Percentiles rank a stretch among this genome's conserved stretches.
phyloP scores from a whole-genome alignment of 2,113 vertebrate species.

The Numida meleagris region DNA sequence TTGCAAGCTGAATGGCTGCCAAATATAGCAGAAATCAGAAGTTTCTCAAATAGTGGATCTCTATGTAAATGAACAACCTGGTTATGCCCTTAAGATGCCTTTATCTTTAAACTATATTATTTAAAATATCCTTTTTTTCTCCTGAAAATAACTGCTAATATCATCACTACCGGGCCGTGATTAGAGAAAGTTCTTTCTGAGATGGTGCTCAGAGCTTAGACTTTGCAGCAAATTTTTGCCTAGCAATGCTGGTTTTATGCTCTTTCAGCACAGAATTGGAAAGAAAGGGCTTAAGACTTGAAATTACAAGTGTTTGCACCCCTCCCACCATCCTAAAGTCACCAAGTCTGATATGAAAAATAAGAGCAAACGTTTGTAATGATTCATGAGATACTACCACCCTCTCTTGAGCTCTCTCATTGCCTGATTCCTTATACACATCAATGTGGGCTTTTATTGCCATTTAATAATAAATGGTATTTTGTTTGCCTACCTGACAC shows the following conservation, averaged over 20 bases:
- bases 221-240: background rate
- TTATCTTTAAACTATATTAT: slow-evolving; percentile 21
- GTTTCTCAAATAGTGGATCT: background rate
- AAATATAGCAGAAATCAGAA: slow-evolving; percentile 32
- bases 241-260: background rate
- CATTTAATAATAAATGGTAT: slow-evolving; percentile 59
- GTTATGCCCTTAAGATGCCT: background rate
- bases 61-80: background rate
- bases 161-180: background rate
- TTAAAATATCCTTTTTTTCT: background rate
- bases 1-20: slow-evolving; percentile 17
- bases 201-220: background rate
- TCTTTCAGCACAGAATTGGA: background rate
- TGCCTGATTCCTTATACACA: slow-evolving; percentile 19
- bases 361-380: slow-evolving; percentile 41
- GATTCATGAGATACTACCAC: slow-evolving; percentile 16
- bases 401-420: background rate
- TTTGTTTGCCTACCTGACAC: slow-evolving; percentile 69
- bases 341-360: slow-evolving; percentile 16
- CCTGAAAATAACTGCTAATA: background rate
- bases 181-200: background rate
- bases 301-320: background rate
- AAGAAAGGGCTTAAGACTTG: background rate
- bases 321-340: background rate
- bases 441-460: slow-evolving; percentile 49